Conservation (phyloP, 2,113 vertebrate species). For the Erpornis zantholeuca region DNA sequence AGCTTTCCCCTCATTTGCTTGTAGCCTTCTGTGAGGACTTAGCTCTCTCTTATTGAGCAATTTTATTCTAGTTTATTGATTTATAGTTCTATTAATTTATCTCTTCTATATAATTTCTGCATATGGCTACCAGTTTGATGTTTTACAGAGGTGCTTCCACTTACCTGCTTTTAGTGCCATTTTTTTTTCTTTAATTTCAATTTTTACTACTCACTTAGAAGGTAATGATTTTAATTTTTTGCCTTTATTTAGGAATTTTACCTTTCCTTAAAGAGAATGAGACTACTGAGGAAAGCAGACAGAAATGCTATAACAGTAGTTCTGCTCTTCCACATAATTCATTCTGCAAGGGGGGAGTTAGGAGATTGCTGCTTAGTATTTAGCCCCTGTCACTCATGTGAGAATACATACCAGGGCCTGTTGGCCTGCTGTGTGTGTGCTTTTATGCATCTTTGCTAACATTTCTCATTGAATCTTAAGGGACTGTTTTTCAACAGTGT, state of each 20-base stretch:
- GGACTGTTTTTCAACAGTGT: not conserved
- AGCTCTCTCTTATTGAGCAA: not conserved
- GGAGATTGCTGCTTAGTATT: conserved; percentile 16
- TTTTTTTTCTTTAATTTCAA: not conserved
- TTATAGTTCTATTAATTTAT: not conserved
- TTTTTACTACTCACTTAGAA: not conserved
- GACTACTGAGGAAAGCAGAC: accelerated
- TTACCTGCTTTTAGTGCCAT: not conserved
- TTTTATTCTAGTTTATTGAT: not conserved
- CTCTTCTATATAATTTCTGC: not conserved
- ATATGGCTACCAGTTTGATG: not conserved
- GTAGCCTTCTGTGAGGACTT: not conserved
- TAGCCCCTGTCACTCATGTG: not conserved
- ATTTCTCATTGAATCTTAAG: not conserved
- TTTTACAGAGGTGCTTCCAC: not conserved
- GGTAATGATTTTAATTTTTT: not conserved
- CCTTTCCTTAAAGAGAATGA: not conserved
- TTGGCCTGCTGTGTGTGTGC: not conserved
- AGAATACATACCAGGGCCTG: not conserved
- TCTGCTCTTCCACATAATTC: not conserved
- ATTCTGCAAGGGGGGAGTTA: not conserved
- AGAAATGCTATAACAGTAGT: not conserved
- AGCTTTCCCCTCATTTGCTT: not conserved
- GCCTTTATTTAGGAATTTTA: not conserved
- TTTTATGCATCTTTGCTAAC: not conserved